Conservation (phyloP, 1,140 invertebrate species). For the Meloidogyne floridensis region DNA sequence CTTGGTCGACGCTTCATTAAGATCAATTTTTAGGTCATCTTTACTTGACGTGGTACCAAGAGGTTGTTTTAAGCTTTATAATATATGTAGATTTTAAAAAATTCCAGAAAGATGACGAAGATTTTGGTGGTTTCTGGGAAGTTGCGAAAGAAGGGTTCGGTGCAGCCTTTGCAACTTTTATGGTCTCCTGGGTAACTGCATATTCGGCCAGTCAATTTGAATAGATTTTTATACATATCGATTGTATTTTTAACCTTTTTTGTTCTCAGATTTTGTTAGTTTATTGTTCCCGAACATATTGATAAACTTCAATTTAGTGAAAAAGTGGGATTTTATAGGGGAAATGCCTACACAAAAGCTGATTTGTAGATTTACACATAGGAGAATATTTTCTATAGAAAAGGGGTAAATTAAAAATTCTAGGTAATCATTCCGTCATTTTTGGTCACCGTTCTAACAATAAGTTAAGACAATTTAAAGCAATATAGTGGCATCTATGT, state of each 20-base stretch:
- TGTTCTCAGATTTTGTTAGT: neutral
- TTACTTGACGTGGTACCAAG: slow-evolving; percentile 58
- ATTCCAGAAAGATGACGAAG: slow-evolving; percentile 63
- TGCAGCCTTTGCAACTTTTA: slow-evolving; percentile 63
- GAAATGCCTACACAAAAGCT: no score
- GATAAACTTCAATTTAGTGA: no score
- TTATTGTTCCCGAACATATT: neutral
- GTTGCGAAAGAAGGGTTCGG: slow-evolving; percentile 64
- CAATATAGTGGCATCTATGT: no score
- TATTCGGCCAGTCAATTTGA: slow-evolving; percentile 52
- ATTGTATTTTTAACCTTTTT: slow-evolving; percentile 2
- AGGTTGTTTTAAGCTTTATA: slow-evolving; percentile 20
- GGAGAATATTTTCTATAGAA: no score
- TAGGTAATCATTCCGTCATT: no score
- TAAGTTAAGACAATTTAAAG: no score
- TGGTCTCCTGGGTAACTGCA: slow-evolving; percentile 60
- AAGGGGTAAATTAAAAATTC: no score
- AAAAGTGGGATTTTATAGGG: no score
- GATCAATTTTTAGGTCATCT: slow-evolving; percentile 39
- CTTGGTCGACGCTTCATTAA: neutral
- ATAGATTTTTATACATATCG: neutral
- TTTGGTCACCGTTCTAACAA: no score
- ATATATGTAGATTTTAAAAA: neutral
- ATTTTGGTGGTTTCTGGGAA: slow-evolving; percentile 64
- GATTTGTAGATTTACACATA: no score